Percentiles rank a stretch among this genome's conserved stretches.
Conservation (phyloP, 1,140 invertebrate species). For the Caenorhabditis inopinata region DNA sequence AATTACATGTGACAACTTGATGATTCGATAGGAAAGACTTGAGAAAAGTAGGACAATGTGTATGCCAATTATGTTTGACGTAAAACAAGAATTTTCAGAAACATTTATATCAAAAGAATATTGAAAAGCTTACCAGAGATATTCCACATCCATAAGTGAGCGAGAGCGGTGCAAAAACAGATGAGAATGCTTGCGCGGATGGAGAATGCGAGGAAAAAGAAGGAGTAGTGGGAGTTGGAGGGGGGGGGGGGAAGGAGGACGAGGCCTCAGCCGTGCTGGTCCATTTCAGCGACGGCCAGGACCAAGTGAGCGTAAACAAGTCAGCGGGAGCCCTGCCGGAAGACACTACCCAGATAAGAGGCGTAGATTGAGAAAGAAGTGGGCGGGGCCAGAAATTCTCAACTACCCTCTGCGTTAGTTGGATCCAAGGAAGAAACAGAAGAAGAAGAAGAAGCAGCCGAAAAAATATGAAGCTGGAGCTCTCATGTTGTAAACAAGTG, state of each 20-base stretch:
- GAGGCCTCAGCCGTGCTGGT: neutral
- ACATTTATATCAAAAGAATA: too few species aligned
- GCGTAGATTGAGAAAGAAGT: neutral
- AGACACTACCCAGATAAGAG: neutral
- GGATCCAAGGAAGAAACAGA: too few species aligned
- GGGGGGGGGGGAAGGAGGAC: neutral
- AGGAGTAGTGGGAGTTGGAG: too few species aligned
- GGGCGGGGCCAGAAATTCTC: neutral
- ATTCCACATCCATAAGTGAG: too few species aligned
- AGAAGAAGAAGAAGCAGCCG: neutral
- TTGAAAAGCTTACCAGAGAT: too few species aligned
- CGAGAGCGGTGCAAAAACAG: too few species aligned
- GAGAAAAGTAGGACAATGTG: too few species aligned
- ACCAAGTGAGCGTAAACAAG: constrained; percentile 7
- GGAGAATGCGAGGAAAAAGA: neutral
- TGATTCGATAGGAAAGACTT: too few species aligned
- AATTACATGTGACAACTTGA: too few species aligned
- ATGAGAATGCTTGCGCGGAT: neutral
- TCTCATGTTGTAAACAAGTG: neutral
- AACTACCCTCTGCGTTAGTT: neutral
- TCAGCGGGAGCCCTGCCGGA: neutral
- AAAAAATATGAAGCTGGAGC: too few species aligned
- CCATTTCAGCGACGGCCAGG: neutral
- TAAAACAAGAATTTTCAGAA: too few species aligned
- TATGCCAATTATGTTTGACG: too few species aligned